A percentile compares a stretch with the other conserved stretches of the same genome.
Evolutionary conservation across 2,888 invertebrate species (phyloP).

Genomic region (Brachylomia viminalis): DNA sequence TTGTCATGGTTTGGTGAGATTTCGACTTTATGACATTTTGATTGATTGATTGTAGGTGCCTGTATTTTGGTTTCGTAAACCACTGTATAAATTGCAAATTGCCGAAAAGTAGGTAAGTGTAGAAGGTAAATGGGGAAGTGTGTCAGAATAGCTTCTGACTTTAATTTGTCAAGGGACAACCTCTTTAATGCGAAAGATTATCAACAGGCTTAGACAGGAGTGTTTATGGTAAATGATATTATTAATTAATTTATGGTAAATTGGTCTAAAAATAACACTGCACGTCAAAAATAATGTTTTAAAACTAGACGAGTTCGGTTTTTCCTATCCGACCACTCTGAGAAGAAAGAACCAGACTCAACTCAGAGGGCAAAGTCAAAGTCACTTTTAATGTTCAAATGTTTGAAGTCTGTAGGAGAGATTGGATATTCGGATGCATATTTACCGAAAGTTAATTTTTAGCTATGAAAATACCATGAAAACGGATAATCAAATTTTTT

Average conservation of each 20-base stretch:
- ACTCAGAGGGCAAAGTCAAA: neutral
- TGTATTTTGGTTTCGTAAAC: conserved; percentile 18
- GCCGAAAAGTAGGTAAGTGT: neutral
- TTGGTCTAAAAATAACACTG: neutral
- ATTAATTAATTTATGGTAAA: neutral
- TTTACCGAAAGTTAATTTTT: too few species aligned
- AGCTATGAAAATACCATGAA: too few species aligned
- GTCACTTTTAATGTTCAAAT: neutral
- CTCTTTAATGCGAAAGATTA: neutral
- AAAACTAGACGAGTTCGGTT: neutral
- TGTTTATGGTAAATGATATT: neutral
- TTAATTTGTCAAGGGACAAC: neutral
- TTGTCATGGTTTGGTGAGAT: conserved; percentile 29
- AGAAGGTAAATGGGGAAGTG: conserved; percentile 3
- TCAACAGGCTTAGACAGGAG: neutral
- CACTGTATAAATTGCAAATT: neutral
- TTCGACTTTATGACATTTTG: conserved; percentile 31
- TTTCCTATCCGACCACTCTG: neutral
- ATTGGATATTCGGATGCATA: too few species aligned
- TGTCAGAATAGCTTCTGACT: neutral
- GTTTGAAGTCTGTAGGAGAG: neutral
- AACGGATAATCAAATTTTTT: too few species aligned
- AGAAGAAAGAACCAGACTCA: neutral
- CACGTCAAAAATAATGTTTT: neutral
- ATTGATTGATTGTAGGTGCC: conserved; percentile 26